These are phyloP conservation scores for Lagorchestes hirsutus DNA, from an alignment of 2,797 vertebrate genomes.

Conservation along the genomic window DNA sequence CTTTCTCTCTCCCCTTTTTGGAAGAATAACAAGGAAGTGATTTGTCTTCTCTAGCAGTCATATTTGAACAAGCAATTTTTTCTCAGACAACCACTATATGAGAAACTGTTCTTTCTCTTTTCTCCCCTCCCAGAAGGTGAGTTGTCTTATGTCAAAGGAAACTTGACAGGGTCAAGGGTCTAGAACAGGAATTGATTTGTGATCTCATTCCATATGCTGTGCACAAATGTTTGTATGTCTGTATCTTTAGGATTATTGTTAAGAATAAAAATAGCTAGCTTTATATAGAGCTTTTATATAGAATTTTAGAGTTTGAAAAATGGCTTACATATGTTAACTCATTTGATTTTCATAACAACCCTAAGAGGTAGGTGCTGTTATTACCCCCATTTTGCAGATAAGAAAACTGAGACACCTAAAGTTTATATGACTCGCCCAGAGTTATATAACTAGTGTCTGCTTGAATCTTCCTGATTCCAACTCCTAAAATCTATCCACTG, in stretches of 20 bases:
- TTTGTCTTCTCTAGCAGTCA: background rate
- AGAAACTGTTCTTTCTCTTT: background rate
- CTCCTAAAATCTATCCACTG: background rate
- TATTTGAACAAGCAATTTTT: background rate
- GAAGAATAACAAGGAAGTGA: background rate
- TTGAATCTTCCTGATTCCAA: background rate
- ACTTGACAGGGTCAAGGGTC: conserved; percentile 18
- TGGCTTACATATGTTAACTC: background rate
- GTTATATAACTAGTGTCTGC: background rate
- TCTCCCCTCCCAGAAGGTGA: background rate
- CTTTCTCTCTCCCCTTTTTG: background rate
- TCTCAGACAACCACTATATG: background rate
- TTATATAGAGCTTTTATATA: background rate
- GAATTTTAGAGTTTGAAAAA: background rate
- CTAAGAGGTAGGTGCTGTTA: background rate
- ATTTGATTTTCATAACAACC: background rate
- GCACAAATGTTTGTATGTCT: background rate
- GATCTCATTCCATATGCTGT: conserved; percentile 45
- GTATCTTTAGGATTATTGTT: background rate
- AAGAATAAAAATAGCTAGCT: background rate
- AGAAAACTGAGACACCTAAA: background rate
- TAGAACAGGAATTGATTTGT: conserved; percentile 34
- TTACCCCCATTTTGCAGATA: background rate
- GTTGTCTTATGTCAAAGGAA: background rate
- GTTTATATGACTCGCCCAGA: background rate